phyloP scores from a whole-genome alignment of 2,113 vertebrate genomes.

The Ctenodactylus gundi region DNA sequence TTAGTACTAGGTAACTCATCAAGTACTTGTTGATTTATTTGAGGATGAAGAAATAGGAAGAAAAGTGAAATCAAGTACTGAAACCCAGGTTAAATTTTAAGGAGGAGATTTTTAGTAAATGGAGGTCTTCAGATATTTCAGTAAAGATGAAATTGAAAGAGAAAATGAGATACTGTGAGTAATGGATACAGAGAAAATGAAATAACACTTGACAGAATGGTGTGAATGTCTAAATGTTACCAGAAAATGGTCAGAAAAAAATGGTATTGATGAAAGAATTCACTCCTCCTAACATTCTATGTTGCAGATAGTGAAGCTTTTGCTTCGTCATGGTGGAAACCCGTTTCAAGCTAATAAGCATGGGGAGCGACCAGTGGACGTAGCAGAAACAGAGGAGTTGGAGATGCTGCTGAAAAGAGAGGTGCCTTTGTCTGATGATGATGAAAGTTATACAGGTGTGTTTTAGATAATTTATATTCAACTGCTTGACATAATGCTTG shows the following conservation, averaged over 20 bases:
- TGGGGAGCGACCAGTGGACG: constrained; percentile 96
- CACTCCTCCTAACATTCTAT: constrained; percentile 39
- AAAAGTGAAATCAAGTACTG: constrained; percentile 4
- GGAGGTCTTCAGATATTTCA: not conserved
- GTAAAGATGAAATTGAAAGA: constrained; percentile 3
- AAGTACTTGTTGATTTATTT: constrained; percentile 17
- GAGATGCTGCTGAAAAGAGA: constrained; percentile 95
- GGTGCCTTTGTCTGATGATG: constrained; percentile 92
- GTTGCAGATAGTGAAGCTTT: constrained; percentile 95
- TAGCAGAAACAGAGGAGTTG: constrained; percentile 96
- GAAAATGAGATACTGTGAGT: not conserved
- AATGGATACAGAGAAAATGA: not conserved
- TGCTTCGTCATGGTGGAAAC: constrained; percentile 95
- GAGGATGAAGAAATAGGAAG: not conserved
- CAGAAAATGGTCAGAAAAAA: not conserved
- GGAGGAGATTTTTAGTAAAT: not conserved
- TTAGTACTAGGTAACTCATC: not conserved
- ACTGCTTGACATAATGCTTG: not conserved
- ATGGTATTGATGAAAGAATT: not conserved
- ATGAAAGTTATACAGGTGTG: constrained; percentile 95
- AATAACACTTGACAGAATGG: not conserved
- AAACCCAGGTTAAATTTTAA: constrained; percentile 19
- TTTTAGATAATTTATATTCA: constrained; percentile 15
- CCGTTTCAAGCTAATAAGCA: constrained; percentile 98
- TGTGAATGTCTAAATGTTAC: not conserved